phyloP scores from a whole-genome alignment of 2,113 vertebrate genomes.

The Ramphastos sulfuratus region DNA sequence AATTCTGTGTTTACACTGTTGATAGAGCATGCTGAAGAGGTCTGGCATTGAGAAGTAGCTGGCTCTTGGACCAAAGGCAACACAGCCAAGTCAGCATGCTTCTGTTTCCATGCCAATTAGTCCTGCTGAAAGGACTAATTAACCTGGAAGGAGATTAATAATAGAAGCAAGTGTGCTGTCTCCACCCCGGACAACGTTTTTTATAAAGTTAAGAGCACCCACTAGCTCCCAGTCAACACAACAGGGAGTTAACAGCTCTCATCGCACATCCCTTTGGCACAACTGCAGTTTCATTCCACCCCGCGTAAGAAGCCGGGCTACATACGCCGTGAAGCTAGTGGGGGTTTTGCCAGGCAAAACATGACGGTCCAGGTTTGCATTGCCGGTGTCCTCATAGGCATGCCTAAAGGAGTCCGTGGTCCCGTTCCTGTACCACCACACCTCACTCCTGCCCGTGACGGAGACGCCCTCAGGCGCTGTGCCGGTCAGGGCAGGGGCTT shows the following conservation, averaged over 20 bases:
- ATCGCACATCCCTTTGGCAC: fast-evolving
- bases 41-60: not conserved
- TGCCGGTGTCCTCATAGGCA: not conserved
- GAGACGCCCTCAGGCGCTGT: not conserved
- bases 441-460: fast-evolving
- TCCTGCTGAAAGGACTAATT: not conserved
- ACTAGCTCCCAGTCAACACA: not conserved
- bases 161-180: not conserved
- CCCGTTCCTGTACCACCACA: fast-evolving
- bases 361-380: fast-evolving
- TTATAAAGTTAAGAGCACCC: not conserved
- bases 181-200: not conserved
- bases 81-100: not conserved
- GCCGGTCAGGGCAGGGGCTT: not conserved
- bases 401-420: not conserved
- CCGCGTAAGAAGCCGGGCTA: fast-evolving
- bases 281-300: fast-evolving
- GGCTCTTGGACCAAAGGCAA: not conserved
- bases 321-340: fast-evolving
- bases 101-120: not conserved
- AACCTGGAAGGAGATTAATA: not conserved
- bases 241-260: fast-evolving
- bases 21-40: not conserved
- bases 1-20: not conserved
- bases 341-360: not conserved